Conservation (phyloP, 2,113 vertebrate genomes). For the Uropsilus gracilis region DNA sequence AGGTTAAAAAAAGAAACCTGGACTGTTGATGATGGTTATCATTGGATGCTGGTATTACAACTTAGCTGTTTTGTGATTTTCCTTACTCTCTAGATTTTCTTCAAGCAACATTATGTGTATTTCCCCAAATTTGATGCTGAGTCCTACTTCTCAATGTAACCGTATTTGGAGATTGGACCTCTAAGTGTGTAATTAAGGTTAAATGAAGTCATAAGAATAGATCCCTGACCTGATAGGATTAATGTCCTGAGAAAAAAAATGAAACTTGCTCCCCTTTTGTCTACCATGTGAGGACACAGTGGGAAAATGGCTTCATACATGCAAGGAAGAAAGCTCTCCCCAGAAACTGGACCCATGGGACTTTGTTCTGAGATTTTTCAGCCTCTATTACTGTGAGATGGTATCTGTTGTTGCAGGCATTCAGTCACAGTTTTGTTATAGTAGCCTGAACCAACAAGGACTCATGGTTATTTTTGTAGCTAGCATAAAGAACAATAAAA, state of each 20-base stretch:
- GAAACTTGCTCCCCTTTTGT: background rate
- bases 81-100: background rate
- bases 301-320: background rate
- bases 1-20: background rate
- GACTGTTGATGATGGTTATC: background rate
- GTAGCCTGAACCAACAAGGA: background rate
- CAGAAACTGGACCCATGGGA: background rate
- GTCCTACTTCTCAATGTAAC: background rate
- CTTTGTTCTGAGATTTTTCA: background rate
- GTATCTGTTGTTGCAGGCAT: background rate
- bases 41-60: background rate
- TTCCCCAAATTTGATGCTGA: background rate
- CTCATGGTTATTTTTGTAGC: conserved; percentile 38
- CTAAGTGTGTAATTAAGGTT: background rate
- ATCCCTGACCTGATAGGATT: background rate
- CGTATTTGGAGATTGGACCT: background rate
- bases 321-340: background rate
- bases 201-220: background rate
- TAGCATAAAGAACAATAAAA: conserved; percentile 24
- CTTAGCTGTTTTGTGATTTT: background rate
- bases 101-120: background rate
- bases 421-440: background rate
- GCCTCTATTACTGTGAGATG: background rate
- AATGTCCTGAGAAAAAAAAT: background rate
- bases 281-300: background rate